Evolutionary conservation across 2,113 vertebrate species (phyloP).

Genomic region (Neotoma lepida): DNA sequence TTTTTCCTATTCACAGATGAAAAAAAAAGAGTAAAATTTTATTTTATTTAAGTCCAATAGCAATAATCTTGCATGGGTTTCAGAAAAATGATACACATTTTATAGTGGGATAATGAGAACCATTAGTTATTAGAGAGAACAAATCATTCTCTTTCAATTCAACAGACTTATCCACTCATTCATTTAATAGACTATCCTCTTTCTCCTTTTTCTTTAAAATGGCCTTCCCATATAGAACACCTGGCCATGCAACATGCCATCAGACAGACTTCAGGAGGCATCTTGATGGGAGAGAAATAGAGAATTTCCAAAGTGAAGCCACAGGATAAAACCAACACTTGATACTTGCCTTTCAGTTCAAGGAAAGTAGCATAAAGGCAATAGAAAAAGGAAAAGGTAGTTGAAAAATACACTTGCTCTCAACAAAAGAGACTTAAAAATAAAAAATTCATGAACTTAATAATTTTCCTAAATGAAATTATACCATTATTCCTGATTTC

Average conservation of each 20-base stretch:
- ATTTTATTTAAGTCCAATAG: slow-evolving; percentile 77
- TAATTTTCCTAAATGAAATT: slow-evolving; percentile 82
- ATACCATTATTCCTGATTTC: slow-evolving; percentile 79
- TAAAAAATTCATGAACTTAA: slow-evolving; percentile 77
- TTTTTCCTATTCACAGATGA: slow-evolving; percentile 76
- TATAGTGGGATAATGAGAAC: slow-evolving; percentile 77
- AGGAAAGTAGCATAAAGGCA: slow-evolving; percentile 77
- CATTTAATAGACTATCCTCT: slow-evolving; percentile 73
- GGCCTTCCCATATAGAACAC: slow-evolving; percentile 54
- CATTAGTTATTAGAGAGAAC: slow-evolving; percentile 80
- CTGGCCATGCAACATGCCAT: slow-evolving; percentile 61
- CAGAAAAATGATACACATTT: slow-evolving; percentile 77
- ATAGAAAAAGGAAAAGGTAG: slow-evolving; percentile 74
- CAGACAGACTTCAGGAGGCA: slow-evolving; percentile 71
- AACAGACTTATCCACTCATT: slow-evolving; percentile 73
- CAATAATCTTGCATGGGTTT: slow-evolving; percentile 76
- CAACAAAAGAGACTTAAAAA: slow-evolving; percentile 78
- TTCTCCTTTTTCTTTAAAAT: slow-evolving; percentile 59
- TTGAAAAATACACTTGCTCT: slow-evolving; percentile 73
- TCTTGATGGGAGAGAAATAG: slow-evolving; percentile 64
- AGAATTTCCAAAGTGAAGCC: slow-evolving; percentile 76
- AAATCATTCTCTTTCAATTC: slow-evolving; percentile 77
- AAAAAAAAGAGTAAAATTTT: slow-evolving; percentile 79
- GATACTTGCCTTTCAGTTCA: slow-evolving; percentile 76
- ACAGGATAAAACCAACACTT: slow-evolving; percentile 75